A percentile compares a stretch with the other conserved stretches of the same genome.
These are phyloP conservation scores for Tragelaphus buxtoni DNA, from an alignment of 2,113 vertebrate genomes.

Conservation along the genomic window DNA sequence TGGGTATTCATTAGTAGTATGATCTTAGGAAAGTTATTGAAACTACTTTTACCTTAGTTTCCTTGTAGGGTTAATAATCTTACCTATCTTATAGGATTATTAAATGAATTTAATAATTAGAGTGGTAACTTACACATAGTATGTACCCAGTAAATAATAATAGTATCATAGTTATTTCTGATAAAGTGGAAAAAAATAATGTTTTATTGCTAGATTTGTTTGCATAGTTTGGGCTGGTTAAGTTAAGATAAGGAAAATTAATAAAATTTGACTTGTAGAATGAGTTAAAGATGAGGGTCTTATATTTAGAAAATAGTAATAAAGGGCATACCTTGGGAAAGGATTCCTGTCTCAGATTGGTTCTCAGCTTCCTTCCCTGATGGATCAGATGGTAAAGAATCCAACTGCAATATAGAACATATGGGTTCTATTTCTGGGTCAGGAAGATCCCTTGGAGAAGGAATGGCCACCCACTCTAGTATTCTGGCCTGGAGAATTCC, in stretches of 20 bases:
- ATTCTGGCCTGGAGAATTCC: neutral
- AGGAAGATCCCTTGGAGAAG: neutral
- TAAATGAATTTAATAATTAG: neutral
- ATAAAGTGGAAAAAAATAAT: neutral
- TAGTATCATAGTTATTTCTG: neutral
- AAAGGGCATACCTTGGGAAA: neutral
- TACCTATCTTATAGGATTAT: neutral
- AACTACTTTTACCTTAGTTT: neutral
- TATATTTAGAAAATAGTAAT: neutral
- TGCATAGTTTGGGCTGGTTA: neutral
- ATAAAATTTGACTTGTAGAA: neutral
- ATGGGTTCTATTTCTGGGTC: neutral
- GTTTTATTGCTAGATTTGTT: neutral
- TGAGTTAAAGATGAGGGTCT: neutral
- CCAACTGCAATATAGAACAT: neutral
- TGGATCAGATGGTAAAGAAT: neutral
- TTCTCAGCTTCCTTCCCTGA: neutral
- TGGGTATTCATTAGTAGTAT: neutral
- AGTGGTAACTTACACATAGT: neutral
- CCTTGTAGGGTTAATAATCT: neutral
- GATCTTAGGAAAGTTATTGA: neutral
- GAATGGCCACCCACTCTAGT: neutral
- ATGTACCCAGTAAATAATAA: neutral
- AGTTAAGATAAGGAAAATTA: neutral
- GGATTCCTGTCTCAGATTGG: neutral